phyloP scores from a whole-genome alignment of 2,888 invertebrate species.

The Oithona nana region DNA sequence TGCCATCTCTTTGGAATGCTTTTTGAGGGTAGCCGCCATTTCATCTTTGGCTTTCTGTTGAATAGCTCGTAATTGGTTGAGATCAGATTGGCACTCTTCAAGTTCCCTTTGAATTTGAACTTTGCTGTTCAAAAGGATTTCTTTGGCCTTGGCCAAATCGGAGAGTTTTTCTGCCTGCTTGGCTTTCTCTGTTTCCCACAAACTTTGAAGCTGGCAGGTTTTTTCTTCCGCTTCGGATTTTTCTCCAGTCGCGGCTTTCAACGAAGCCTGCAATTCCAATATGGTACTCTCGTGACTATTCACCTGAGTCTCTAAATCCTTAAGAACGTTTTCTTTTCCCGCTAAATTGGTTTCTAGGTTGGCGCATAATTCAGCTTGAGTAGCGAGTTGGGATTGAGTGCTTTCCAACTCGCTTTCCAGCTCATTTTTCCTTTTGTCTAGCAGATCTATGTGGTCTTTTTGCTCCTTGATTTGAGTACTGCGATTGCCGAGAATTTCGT shows the following conservation, averaged over 20 bases:
- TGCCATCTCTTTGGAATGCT: background rate
- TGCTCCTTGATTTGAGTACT: too few species aligned
- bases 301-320: background rate
- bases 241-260: background rate
- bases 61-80: too few species aligned
- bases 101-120: background rate
- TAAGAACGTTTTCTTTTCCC: background rate
- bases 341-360: background rate
- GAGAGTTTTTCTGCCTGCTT: background rate
- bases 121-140: background rate
- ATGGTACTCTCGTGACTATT: background rate
- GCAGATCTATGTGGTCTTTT: too few species aligned
- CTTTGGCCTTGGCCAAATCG: conserved; percentile 2
- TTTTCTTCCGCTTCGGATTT: background rate
- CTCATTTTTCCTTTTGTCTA: too few species aligned
- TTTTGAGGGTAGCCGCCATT: background rate
- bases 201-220: background rate
- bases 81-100: background rate
- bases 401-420: too few species aligned
- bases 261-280: background rate
- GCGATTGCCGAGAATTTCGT: too few species aligned
- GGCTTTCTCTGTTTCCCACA: background rate
- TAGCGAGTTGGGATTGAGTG: too few species aligned
- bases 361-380: background rate
- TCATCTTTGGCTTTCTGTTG: too few species aligned